Base-by-base conservation (phyloP, 2,888 invertebrate species). In the Julus scandinavius region DNA sequence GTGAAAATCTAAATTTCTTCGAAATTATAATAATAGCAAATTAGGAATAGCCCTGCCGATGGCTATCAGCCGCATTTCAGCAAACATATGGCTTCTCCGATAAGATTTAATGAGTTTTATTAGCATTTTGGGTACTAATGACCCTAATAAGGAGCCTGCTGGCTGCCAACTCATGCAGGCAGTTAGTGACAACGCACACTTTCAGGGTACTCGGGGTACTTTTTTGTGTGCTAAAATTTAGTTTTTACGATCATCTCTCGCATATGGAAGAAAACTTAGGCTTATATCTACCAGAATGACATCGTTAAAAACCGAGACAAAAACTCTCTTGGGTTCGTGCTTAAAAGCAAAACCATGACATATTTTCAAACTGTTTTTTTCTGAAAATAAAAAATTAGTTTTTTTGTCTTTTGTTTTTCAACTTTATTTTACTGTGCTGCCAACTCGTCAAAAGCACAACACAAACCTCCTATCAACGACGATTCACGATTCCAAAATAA, bases 51-150 rank as follows among this genome's bases (percentile, higher is more conserved):
- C 58, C 58, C 58, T 58, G 15, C 15, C 58, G 58, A 58, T 58
- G 58, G 58, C 58, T 58, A 58, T 58, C 58, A 17, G 4, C 15
- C 15, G 58, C 11, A 15, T 58, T 58, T 58, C 15, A 58, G 49
- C 58, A 58, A 58, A 58, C 58, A 58, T 58, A 58, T 58, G 58
- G 58, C 58, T 17, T 15, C 15, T 58, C 58, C 11, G 58, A 58
- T 58, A 58, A 58, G 58, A 58, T 58, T 58, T 58, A 58, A 58
- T 58, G 58, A 58, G 58, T 58, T 58, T 58, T 58, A 58, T 58
- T 58, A 58, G 58, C 58, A 58, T 58, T 58, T 58, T 58, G 58
- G 58, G 58, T 58, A 58, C 58, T 58, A 58, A 58, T 58, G 58
- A 58, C 58, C 58, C 58, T 58, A 58, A 58, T 58, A 58, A 58